These are phyloP conservation scores for Cheirogaleus medius DNA, from an alignment of 2,113 vertebrate species.

Conservation along the genomic window DNA sequence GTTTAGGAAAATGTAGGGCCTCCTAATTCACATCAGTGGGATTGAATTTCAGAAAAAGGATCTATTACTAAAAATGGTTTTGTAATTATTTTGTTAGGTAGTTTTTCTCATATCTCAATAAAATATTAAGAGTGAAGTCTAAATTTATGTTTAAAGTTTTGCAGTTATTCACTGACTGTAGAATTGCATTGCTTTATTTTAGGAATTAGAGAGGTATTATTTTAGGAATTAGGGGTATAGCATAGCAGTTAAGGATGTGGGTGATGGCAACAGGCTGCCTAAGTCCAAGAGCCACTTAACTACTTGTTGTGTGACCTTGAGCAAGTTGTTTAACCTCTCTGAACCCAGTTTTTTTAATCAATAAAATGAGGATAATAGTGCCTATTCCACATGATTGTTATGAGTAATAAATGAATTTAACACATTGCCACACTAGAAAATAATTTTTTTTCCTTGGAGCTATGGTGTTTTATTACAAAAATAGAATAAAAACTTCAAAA, in stretches of 20 bases:
- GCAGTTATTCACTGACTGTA: not conserved
- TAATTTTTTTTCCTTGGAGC: no score
- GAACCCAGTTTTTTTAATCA: not conserved
- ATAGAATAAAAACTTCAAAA: no score
- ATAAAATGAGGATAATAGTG: not conserved
- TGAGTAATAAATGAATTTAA: not conserved
- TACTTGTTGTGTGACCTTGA: not conserved
- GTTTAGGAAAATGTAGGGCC: not conserved
- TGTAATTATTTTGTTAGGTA: not conserved
- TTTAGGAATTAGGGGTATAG: not conserved
- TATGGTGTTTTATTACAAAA: no score
- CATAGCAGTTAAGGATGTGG: not conserved
- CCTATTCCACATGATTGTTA: not conserved
- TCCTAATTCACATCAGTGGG: not conserved
- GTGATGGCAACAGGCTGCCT: not conserved
- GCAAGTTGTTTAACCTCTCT: not conserved
- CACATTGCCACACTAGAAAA: no score
- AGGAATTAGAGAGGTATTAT: not conserved
- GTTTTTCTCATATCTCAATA: not conserved
- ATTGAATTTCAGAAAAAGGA: conserved; percentile 22
- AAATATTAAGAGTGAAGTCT: not conserved
- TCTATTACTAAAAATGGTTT: not conserved
- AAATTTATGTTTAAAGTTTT: not conserved
- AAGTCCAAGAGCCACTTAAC: not conserved
- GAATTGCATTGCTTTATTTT: not conserved